phyloP scores from a whole-genome alignment of 2,888 invertebrate genomes.

The Podabrus alpinus region DNA sequence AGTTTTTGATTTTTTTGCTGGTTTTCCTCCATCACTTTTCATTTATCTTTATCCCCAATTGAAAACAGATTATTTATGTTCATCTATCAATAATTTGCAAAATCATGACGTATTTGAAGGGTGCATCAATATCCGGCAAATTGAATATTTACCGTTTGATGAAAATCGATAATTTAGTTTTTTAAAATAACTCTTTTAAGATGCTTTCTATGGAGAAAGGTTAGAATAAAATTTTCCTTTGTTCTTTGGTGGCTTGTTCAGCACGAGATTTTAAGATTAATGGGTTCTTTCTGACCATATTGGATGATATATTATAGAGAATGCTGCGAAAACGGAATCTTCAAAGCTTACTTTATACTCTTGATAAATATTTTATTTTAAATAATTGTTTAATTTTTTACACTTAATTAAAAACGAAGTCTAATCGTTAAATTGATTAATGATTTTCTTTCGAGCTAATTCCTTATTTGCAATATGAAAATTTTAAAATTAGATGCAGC shows the following conservation, averaged over 20 bases:
- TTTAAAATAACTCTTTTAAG: not conserved
- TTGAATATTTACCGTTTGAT: not conserved
- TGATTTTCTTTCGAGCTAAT: not conserved
- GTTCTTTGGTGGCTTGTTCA: slow-evolving; percentile 15
- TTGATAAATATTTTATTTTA: not conserved
- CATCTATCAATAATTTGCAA: not conserved
- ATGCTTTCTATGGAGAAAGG: slow-evolving; percentile 3
- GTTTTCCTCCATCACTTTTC: not conserved
- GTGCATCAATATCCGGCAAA: not conserved
- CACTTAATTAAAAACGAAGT: not conserved
- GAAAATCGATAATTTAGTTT: not conserved
- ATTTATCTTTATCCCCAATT: not conserved
- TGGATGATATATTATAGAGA: slow-evolving; percentile 17
- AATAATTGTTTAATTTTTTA: not conserved
- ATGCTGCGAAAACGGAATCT: slow-evolving; percentile 13
- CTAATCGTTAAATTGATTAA: not conserved
- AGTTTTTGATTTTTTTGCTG: not conserved
- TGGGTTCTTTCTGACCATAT: slow-evolving; percentile 11
- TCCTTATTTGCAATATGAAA: not conserved
- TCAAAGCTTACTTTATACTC: not conserved
- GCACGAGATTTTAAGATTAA: slow-evolving; percentile 17
- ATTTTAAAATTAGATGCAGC: not conserved
- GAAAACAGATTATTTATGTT: not conserved
- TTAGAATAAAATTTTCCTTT: slow-evolving; percentile 17
- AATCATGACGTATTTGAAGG: not conserved